Percentiles rank a stretch among this genome's conserved stretches.
Evolutionary conservation across 2,888 invertebrate genomes (phyloP).

Genomic region (Meandrusa payeni): DNA sequence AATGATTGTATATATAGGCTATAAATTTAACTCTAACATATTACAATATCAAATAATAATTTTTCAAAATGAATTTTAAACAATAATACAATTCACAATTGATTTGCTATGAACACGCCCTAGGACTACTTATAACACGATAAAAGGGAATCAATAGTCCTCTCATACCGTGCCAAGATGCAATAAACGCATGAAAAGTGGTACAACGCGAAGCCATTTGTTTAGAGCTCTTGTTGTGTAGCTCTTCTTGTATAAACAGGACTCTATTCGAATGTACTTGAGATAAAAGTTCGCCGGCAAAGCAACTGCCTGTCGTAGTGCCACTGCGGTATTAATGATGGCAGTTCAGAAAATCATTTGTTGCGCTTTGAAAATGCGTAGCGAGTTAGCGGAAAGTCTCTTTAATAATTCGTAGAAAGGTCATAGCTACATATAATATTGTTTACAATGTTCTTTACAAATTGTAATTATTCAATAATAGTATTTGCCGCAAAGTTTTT

Average conservation of each 20-base stretch:
- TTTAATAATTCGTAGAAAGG: conserved; percentile 21
- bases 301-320: conserved; percentile 37
- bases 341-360: conserved; percentile 62
- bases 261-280: conserved; percentile 33
- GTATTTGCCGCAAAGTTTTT: too few relatives aligned
- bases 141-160: conserved; percentile 63
- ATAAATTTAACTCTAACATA: too few relatives aligned
- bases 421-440: conserved; percentile 13
- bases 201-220: conserved; percentile 54
- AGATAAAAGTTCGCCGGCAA: conserved; percentile 30
- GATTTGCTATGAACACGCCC: conserved; percentile 14
- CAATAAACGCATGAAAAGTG: conserved; percentile 73
- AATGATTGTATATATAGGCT: too few relatives aligned
- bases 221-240: conserved; percentile 40
- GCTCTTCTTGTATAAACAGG: conserved; percentile 31
- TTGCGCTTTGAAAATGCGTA: conserved; percentile 52
- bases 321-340: conserved; percentile 64
- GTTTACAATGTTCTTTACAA: conserved; percentile 9
- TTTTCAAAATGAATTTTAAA: not conserved
- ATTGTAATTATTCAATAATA: not conserved
- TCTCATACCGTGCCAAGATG: conserved; percentile 65
- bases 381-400: conserved; percentile 25
- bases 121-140: conserved; percentile 40
- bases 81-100: conserved; percentile 3
- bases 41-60: not conserved